Conservation (phyloP, 2,797 vertebrate genomes). For the Molossus alvarezi region DNA sequence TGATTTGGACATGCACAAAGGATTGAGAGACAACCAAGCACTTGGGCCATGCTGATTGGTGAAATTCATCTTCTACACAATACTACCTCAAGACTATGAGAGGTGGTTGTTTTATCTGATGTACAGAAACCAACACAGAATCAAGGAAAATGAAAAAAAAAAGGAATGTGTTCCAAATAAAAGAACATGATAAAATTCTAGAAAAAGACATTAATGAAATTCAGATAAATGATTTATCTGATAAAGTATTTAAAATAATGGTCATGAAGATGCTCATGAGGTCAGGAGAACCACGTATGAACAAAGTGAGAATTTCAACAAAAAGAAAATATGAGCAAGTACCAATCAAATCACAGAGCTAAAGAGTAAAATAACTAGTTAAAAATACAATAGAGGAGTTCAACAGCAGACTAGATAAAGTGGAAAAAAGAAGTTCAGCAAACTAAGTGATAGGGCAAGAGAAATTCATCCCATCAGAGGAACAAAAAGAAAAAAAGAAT, state of each 20-base stretch:
- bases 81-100: background rate
- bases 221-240: background rate
- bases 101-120: background rate
- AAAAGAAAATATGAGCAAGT: background rate
- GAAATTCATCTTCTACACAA: background rate
- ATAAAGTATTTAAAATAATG: background rate
- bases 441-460: background rate
- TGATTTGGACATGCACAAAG: background rate
- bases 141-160: background rate
- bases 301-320: background rate
- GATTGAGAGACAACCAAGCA: background rate
- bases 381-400: background rate
- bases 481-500: background rate
- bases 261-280: background rate
- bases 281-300: background rate
- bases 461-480: background rate
- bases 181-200: background rate
- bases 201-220: background rate
- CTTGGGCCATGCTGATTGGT: background rate
- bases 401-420: background rate
- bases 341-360: background rate
- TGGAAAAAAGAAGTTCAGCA: background rate
- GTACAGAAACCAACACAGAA: background rate
- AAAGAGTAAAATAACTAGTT: background rate
- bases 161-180: background rate